phyloP scores from a whole-genome alignment of 2,113 vertebrate species.

The Chaetops frenatus region DNA sequence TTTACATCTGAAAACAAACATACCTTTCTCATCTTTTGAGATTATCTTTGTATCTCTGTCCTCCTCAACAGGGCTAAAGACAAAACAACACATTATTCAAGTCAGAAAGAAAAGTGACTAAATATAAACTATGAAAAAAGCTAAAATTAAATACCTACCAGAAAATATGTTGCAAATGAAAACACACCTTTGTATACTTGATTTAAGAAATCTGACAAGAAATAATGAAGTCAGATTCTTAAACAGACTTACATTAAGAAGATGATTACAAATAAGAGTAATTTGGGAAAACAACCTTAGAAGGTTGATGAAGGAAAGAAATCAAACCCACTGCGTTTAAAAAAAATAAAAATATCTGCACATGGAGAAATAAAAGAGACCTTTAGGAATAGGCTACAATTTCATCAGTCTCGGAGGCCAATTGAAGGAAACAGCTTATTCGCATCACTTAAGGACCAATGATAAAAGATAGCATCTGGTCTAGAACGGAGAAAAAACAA shows the following conservation, averaged over 20 bases:
- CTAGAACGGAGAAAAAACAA: conserved; percentile 99
- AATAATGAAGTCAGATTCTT: conserved; percentile 63
- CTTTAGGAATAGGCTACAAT: conserved; percentile 40
- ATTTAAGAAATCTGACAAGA: conserved; percentile 67
- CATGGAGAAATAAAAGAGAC: no score
- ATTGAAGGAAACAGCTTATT: conserved; percentile 70
- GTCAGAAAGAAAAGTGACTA: neutral
- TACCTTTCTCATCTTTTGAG: conserved; percentile 93
- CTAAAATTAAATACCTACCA: conserved; percentile 76
- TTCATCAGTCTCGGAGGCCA: conserved; percentile 68
- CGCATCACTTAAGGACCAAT: conserved; percentile 79
- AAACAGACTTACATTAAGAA: conserved; percentile 51
- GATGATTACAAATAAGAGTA: conserved; percentile 46
- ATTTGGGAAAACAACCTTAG: conserved; percentile 67
- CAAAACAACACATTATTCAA: conserved; percentile 69
- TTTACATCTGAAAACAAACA: neutral
- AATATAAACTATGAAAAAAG: neutral
- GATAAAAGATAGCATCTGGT: conserved; percentile 95
- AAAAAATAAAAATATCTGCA: conserved; percentile 12
- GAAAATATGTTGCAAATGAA: conserved; percentile 62
- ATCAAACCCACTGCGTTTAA: conserved; percentile 35
- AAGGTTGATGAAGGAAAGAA: conserved; percentile 66
- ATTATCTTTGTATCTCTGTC: conserved; percentile 80
- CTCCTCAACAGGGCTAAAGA: conserved; percentile 81
- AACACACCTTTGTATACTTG: neutral